Percentiles rank a stretch among this genome's conserved stretches.
Conservation (phyloP, 2,113 vertebrate genomes). For the Psophia crepitans region DNA sequence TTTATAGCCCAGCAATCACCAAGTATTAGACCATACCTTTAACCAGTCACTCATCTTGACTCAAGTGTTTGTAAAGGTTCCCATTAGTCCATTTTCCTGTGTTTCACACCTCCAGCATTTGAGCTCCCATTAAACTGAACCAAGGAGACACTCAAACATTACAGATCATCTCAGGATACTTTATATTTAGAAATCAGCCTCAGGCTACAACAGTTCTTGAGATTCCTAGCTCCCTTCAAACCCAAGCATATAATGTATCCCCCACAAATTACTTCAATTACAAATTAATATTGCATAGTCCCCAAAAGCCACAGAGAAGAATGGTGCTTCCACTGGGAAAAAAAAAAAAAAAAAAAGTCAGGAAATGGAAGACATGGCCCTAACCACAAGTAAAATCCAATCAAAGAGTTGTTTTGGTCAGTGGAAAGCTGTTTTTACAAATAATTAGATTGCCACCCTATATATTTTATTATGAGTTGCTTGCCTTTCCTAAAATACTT, state of each 20-base stretch:
- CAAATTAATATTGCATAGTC: not conserved
- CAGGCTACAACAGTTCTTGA: conserved; percentile 3
- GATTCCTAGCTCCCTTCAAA: not conserved
- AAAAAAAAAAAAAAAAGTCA: not conserved
- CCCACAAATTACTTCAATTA: not conserved
- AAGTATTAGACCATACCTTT: not conserved
- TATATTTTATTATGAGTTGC: not conserved
- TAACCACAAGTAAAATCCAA: not conserved
- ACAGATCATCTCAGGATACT: conserved; percentile 53
- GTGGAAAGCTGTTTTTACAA: not conserved
- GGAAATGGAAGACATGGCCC: not conserved
- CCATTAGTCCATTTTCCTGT: not conserved
- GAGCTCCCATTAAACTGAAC: conserved; percentile 1
- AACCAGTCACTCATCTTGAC: conserved; percentile 34
- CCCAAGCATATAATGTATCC: not conserved
- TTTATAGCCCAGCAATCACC: conserved; percentile 3
- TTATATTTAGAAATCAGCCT: conserved; percentile 57
- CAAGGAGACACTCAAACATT: not conserved
- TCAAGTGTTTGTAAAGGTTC: conserved; percentile 17
- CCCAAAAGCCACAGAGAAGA: not conserved
- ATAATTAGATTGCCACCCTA: not conserved
- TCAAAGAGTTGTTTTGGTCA: not conserved
- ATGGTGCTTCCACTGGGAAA: not conserved
- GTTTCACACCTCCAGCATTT: conserved; percentile 1
- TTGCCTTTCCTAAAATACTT: not conserved